These are phyloP conservation scores for Philaenus spumarius DNA, from an alignment of 1,140 invertebrate genomes.

Conservation along the genomic window DNA sequence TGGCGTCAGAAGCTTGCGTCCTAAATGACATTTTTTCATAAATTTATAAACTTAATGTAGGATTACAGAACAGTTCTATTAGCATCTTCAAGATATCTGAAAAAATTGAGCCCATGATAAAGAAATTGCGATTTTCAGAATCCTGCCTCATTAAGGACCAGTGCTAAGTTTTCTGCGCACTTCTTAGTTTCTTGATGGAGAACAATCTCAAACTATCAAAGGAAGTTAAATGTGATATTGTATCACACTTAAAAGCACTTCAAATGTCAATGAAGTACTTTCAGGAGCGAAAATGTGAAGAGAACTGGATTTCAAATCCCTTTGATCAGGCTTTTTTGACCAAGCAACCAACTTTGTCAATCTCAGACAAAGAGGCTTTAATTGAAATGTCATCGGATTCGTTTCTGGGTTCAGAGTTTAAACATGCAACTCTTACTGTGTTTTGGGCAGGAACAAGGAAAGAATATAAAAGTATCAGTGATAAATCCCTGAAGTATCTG, in stretches of 20 bases:
- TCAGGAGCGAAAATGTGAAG: not conserved
- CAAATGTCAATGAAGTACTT: no score
- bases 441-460: no score
- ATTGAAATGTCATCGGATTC: not conserved
- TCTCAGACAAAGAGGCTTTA: no score
- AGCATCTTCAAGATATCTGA: not conserved
- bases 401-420: not conserved
- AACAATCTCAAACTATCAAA: no score
- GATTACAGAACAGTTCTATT: not conserved
- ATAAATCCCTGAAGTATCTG: no score
- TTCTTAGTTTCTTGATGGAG: not conserved
- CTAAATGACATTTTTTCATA: constrained; percentile 2
- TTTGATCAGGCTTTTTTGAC: not conserved
- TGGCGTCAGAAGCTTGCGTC: not conserved
- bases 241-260: no score
- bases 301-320: no score
- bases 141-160: not conserved
- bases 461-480: no score
- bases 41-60: not conserved
- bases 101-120: constrained; percentile 3
- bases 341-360: not conserved
- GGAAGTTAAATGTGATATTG: not conserved
- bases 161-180: not conserved
- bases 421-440: no score
- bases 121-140: no score